Evolutionary conservation across 2,888 invertebrate species (phyloP), one percentile per base, ranked within the genome.

Genomic region (Rhaphigaster nebulosa): DNA sequence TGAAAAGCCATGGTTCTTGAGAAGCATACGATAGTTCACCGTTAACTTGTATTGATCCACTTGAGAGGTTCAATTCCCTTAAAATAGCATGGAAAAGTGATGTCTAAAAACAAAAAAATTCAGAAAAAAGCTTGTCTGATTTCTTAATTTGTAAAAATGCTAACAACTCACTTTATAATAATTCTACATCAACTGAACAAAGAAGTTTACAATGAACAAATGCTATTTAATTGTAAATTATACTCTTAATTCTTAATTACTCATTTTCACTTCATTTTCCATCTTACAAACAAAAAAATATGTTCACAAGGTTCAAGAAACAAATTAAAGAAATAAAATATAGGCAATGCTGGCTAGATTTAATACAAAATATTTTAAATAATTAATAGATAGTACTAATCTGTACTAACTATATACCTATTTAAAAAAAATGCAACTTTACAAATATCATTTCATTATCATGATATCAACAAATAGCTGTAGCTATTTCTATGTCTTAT

Each of bases 1-100:
- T 96, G 93, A 97, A 97, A 0, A 97, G 93, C 98, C 98, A 98
- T 0, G 98, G 97, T 93, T 98, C 97, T 93, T 98, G 98, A 87
- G 97, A 96, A 0, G 97, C 97, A 93, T 98, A 98, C 0, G 96
- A 96, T 0, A 97, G 94, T 10, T 94, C 95, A 12, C 98, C 98
- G 23, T 95, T 95, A 23, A 97, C 94, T 34, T 92, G 94, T 20
- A 97, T 94, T 2, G 94, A 94, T 18, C 98, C 98, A 4, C 95
- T 93, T n/a, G 93, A 93, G 6, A 97, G 93, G 3, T 97, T 96
- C 87, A 98, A 94, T 94, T 98, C 98, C 89, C 96, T 95, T 29
- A 98, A 94, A 89, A 98, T 95, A 0, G 96, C 96, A 92, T 96
- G 96, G 0, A 97, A 94, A 0, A 97, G 93, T 0, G 96, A 96